Conservation (phyloP, 2,888 invertebrate species). For the Drosophila histrio region DNA sequence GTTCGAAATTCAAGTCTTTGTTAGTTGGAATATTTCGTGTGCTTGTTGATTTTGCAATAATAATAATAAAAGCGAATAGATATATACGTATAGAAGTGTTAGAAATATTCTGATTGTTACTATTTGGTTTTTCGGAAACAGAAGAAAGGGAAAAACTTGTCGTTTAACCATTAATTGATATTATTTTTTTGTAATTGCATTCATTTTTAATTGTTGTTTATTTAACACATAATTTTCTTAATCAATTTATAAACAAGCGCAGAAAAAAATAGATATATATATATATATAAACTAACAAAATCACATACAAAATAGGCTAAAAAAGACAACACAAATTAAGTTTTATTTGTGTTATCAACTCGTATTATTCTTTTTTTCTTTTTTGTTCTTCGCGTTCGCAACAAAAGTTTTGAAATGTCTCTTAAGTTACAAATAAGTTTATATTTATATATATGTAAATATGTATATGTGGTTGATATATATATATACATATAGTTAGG, state of each 20-base stretch:
- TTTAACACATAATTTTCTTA: conserved; percentile 27
- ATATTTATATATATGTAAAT: conserved; percentile 13
- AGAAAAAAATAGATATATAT: conserved; percentile 10
- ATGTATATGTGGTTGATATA: conserved; percentile 14
- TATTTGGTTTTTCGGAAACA: not conserved
- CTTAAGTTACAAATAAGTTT: conserved; percentile 2
- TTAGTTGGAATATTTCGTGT: conserved; percentile 8
- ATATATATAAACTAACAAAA: conserved; percentile 25
- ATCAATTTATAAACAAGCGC: conserved; percentile 14
- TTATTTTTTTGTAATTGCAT: conserved; percentile 7
- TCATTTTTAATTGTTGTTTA: not conserved
- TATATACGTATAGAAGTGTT: not conserved
- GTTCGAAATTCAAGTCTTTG: conserved; percentile 30
- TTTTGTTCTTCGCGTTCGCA: not conserved
- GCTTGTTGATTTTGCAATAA: not conserved
- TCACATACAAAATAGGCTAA: conserved; percentile 28
- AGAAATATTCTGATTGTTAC: not conserved
- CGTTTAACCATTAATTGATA: not conserved
- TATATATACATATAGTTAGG: conserved; percentile 22
- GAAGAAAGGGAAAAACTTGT: not conserved
- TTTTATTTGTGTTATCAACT: not conserved
- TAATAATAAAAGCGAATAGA: conserved; percentile 2
- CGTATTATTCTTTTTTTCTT: not conserved
- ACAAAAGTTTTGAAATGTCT: not conserved
- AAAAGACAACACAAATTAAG: conserved; percentile 9